Evolutionary conservation across 2,113 vertebrate species (phyloP).

Genomic region (Pterocles orientalis): DNA sequence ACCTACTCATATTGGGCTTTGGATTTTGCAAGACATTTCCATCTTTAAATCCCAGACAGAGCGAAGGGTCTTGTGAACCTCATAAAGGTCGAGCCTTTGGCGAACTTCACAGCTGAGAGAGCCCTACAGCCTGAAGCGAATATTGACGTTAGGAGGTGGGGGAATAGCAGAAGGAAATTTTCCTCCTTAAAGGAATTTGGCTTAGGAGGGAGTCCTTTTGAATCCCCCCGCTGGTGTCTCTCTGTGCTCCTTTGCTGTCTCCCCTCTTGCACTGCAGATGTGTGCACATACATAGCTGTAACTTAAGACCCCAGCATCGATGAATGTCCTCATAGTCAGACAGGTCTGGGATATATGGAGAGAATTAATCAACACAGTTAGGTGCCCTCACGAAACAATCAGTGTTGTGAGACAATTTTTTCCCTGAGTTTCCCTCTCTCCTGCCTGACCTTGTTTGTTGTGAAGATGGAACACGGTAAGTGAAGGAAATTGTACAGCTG

Average conservation of each 20-base stretch:
- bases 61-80: background rate
- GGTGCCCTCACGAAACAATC: background rate
- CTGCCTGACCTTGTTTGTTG: background rate
- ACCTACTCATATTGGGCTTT: background rate
- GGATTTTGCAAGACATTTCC: background rate
- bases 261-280: rapidly evolving
- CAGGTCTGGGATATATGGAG: background rate
- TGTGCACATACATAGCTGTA: background rate
- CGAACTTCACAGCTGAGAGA: background rate
- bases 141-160: rapidly evolving
- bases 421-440: background rate
- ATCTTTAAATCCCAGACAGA: background rate
- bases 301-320: background rate
- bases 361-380: background rate
- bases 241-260: background rate
- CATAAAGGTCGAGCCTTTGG: background rate
- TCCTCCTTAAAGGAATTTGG: background rate
- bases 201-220: background rate
- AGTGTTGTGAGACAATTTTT: background rate
- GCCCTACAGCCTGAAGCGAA: background rate
- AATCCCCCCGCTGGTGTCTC: background rate
- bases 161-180: background rate
- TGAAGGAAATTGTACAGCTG: slow-evolving; percentile 2
- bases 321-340: background rate
- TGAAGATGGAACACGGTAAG: background rate